Base-by-base conservation (phyloP, 2,888 invertebrate genomes). In the Lampropteryx suffumata region DNA sequence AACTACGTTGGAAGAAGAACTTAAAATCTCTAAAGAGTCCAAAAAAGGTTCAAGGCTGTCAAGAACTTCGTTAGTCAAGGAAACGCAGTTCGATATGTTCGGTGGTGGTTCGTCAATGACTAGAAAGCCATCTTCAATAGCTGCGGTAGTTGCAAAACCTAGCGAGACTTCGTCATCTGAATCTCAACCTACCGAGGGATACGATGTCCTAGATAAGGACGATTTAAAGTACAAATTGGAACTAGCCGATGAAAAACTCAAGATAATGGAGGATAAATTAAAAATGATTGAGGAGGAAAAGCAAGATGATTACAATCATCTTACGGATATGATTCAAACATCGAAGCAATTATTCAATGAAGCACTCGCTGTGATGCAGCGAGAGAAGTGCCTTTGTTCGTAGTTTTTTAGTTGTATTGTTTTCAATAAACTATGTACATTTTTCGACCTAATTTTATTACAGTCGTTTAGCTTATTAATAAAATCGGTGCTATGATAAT, bases 281-380 rank as follows among this genome's bases (percentile, higher is more conserved):
- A 91, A 91, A 65, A 92, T 93, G 71, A 86, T 93, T 26, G 92
- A 92, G 61, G 91, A 92, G 56, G 94, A 94, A 65, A 92, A 94
- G 66, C 89, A 88, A 44, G 81, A 90, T 12, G 94, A 94, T 77
- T 85, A 90, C 30, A 75, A 78, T 30, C 79, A 86, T 71, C 92
- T 90, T 61, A 92, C 87, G 57, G 90, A 84, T 69, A 91, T 92
- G 88, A 85, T 92, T 29, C 90, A 92, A 64, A 90, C 89, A n/a
- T 89, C 92, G 0, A 91, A 91, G 59, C 90, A 88, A 65, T 79
- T 91, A 34, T 92, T 92, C 52, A 91, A 91, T 57, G 91, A 92
- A 62, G 92, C 92, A 0, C 77, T 90, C 36, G 64, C 76, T 1
- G 84, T 87, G 33, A 73, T 90, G 42, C 88, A 88, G 66, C 81